Conservation (phyloP, 2,888 invertebrate species). For the Heteromyza rotundicornis region DNA sequence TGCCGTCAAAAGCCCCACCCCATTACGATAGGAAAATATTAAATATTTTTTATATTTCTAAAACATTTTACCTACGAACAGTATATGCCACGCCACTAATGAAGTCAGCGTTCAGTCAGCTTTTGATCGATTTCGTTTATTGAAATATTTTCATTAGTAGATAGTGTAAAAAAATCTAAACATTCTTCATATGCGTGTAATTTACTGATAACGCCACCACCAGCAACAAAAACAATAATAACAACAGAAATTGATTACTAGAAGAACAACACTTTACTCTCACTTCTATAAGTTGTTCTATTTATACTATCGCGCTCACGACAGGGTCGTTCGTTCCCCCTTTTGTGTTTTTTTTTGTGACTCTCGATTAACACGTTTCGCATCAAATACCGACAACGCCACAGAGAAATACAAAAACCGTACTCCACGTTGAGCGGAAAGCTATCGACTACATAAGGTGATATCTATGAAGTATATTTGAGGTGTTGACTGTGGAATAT, state of each 20-base stretch:
- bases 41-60: no score
- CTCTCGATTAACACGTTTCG: background rate
- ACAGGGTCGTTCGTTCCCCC: constrained; percentile 3
- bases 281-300: background rate
- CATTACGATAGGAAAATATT: no score
- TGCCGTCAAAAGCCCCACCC: no score
- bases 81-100: no score
- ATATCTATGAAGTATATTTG: background rate
- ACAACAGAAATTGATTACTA: background rate
- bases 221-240: background rate
- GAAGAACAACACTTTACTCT: background rate
- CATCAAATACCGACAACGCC: background rate
- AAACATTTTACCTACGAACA: no score
- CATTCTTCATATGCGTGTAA: no score
- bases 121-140: no score
- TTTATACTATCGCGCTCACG: background rate
- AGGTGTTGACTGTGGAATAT: background rate
- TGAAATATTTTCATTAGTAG: no score
- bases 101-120: no score
- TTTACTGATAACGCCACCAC: background rate
- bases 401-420: background rate
- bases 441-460: background rate
- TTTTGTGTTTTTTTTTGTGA: background rate
- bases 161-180: no score
- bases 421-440: background rate